phyloP scores from a whole-genome alignment of 2,888 invertebrate genomes.

The Kryphioiulus occultus region DNA sequence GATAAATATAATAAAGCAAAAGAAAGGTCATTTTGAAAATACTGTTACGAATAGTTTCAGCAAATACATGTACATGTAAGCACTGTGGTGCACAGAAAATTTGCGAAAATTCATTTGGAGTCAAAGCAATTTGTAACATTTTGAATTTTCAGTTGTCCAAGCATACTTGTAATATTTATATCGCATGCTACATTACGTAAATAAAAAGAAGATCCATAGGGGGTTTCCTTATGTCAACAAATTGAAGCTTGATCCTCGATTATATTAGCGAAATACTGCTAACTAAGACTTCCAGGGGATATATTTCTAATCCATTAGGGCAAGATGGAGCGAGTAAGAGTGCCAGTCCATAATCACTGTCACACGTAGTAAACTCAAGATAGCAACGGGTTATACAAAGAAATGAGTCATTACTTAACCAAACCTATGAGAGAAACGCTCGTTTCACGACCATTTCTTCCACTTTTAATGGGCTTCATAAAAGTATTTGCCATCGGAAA shows the following conservation, averaged over 20 bases:
- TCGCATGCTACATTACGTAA: neutral
- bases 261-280: conserved; percentile 20
- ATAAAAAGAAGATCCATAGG: neutral
- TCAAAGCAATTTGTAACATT: neutral
- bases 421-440: conserved; percentile 43
- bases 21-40: too few relatives aligned
- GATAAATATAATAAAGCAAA: too few relatives aligned
- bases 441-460: conserved; percentile 35
- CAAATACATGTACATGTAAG: too few relatives aligned
- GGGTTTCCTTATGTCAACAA: neutral
- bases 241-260: neutral
- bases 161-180: neutral
- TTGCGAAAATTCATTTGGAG: too few relatives aligned
- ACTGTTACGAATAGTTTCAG: too few relatives aligned
- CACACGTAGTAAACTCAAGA: conserved; percentile 40
- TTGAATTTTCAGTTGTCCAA: neutral
- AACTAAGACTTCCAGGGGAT: conserved; percentile 37
- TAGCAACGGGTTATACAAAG: conserved; percentile 40
- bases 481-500: conserved; percentile 38
- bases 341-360: conserved; percentile 33
- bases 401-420: conserved; percentile 43
- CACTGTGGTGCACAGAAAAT: too few relatives aligned
- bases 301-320: conserved; percentile 44
- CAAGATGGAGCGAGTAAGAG: conserved; percentile 39
- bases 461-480: conserved; percentile 44